A percentile compares a stretch with the other conserved stretches of the same genome.
Conservation (phyloP, 2,888 invertebrate species). For the Lomographa bimaculata region DNA sequence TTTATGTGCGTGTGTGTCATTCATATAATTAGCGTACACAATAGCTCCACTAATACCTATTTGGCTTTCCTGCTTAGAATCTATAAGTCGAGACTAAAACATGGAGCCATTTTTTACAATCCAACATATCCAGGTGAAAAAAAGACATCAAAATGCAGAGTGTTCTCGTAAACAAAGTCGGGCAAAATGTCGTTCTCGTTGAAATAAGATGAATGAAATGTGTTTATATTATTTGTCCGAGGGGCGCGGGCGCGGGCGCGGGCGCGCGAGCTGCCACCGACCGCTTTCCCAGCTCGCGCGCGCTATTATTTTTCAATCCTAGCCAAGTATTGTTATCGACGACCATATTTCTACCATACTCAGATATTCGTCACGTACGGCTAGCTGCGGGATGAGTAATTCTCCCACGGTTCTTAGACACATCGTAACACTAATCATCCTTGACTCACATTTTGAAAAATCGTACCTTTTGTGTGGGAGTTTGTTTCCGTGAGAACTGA, state of each 20-base stretch:
- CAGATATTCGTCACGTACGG: conserved; percentile 48
- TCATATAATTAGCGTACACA: conserved; percentile 30
- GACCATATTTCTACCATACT: conserved; percentile 45
- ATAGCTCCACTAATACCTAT: conserved; percentile 35
- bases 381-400: conserved; percentile 51
- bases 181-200: conserved; percentile 44
- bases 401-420: conserved; percentile 71
- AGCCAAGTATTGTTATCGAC: conserved; percentile 49
- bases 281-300: conserved; percentile 49
- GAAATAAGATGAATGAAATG: conserved; percentile 58
- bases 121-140: conserved; percentile 31
- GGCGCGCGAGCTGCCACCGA: conserved; percentile 35
- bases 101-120: conserved; percentile 27
- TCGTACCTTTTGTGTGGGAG: conserved; percentile 76
- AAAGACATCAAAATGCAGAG: conserved; percentile 48
- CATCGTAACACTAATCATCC: conserved; percentile 69
- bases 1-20: conserved; percentile 36
- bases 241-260: conserved; percentile 34
- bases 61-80: conserved; percentile 34
- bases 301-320: conserved; percentile 43
- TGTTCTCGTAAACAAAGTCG: conserved; percentile 44
- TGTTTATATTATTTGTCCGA: conserved; percentile 43
- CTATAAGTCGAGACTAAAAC: conserved; percentile 41
- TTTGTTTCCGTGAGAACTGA: conserved; percentile 75
- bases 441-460: conserved; percentile 78